Base-by-base conservation (phyloP, 2,888 invertebrate genomes). In the Perizoma affinitatum region DNA sequence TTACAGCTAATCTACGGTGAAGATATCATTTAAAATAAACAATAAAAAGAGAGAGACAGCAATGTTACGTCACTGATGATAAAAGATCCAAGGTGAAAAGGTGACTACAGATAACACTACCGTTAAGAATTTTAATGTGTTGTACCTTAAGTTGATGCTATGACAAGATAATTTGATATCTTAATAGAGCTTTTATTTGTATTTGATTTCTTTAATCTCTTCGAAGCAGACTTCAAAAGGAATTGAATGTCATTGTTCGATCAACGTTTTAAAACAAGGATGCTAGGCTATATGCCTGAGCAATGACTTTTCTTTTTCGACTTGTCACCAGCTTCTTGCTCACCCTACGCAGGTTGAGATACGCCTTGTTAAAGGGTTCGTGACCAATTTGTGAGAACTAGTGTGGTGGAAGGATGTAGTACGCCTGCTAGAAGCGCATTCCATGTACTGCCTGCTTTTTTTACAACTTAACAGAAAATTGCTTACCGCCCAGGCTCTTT, bases 1-100 rank as follows among this genome's bases (percentile, higher is more conserved):
- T 56, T 54, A 63, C 45, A 64, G 33, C 64, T 65, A 67, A 67
- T 64, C 62, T 63, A 41, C 50, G 46, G 49, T 48, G 47, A 44
- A 66, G 68, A 68, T 68, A 66, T 61, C 54, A 65, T 22, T 66
- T 61, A 63, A 63, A 66, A 68, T 66, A 65, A 51, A 65, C 59
- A 65, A 64, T 63, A 65, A 61, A 22, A 62, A 55, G 61, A 54
- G 54, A 47, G 58, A 62, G 57, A 58, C 57, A 47, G 45, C 45
- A 44, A 41, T 40, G 41, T 60, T 60, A 61, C 64, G 52, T 58
- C 61, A 66, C 53, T 53, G 54, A 58, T 56, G 55, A 55, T 55
- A 63, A 57, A 62, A 63, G 53, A 45, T 46, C 41, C 41, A 53
- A 67, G 67, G 65, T 65, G 62, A 67, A 66, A 43, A 67, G 69